Conservation (phyloP, 2,888 invertebrate species). For the Lumbricus terrestris region DNA sequence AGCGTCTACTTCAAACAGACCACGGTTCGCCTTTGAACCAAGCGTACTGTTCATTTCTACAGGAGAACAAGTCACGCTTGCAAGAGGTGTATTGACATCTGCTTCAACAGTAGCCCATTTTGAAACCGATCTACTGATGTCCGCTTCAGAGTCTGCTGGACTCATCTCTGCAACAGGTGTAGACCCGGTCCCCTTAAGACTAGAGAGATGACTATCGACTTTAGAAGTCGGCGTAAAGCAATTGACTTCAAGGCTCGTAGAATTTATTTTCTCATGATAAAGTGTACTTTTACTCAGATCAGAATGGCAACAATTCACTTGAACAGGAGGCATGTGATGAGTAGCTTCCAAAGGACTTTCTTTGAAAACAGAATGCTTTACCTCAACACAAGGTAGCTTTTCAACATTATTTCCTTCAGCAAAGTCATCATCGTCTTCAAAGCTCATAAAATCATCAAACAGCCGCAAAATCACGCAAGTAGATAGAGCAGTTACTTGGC, state of each 20-base stretch:
- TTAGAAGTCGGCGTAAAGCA: background rate
- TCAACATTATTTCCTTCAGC: conserved; percentile 13
- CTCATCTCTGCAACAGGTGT: background rate
- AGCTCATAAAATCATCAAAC: background rate
- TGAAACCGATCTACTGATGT: background rate
- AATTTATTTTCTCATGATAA: background rate
- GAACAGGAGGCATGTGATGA: background rate
- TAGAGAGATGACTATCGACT: background rate
- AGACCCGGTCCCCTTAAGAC: background rate
- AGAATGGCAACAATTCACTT: background rate
- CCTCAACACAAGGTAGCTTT: background rate
- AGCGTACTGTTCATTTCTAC: background rate
- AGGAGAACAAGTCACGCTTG: background rate
- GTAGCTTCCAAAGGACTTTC: background rate
- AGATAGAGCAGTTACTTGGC: background rate
- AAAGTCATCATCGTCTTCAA: conserved; percentile 18
- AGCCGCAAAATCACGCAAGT: background rate
- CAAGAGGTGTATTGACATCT: background rate
- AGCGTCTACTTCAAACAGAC: background rate
- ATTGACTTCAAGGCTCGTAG: background rate
- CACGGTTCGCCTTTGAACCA: background rate
- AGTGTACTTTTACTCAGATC: background rate
- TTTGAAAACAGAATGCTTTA: background rate
- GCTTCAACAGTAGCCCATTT: background rate
- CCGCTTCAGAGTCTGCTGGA: background rate